Conservation (phyloP, 2,797 vertebrate species). For the Chelidonichthys spinosus region DNA sequence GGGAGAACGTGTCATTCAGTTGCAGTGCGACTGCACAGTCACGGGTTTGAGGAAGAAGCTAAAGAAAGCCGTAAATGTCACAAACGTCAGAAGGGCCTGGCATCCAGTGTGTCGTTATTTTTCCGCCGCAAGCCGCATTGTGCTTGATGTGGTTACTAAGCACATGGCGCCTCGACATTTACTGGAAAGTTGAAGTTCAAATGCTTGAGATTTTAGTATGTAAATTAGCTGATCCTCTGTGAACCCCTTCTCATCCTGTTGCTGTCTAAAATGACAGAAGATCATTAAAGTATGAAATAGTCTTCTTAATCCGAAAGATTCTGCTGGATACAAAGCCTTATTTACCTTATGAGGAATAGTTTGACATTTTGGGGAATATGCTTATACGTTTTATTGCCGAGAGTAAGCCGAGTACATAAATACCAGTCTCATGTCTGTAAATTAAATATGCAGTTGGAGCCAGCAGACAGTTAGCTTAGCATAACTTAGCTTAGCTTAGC, state of each 20-base stretch:
- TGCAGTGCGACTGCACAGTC: slow-evolving; percentile 29
- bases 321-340: background rate
- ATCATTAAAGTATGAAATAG: background rate
- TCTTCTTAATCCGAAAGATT: background rate
- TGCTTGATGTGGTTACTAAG: slow-evolving; percentile 51
- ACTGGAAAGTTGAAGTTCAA: slow-evolving; percentile 53
- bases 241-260: background rate
- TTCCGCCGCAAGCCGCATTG: slow-evolving; percentile 33
- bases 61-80: slow-evolving; percentile 42
- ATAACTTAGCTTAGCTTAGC: background rate
- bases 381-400: background rate
- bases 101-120: slow-evolving; percentile 46
- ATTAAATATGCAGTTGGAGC: background rate
- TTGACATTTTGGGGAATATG: background rate
- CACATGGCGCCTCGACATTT: slow-evolving; percentile 42
- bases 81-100: slow-evolving; percentile 31
- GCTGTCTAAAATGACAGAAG: background rate
- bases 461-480: background rate
- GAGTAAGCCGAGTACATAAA: background rate
- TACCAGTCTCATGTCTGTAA: background rate
- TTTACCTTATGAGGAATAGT: background rate
- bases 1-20: slow-evolving; percentile 15
- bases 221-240: slow-evolving; percentile 18
- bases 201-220: slow-evolving; percentile 23
- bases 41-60: slow-evolving; percentile 41